A percentile compares a stretch with the other conserved stretches of the same genome.
phyloP scores from a whole-genome alignment of 1,140 invertebrate species.

The Dendrolimus punctatus region DNA sequence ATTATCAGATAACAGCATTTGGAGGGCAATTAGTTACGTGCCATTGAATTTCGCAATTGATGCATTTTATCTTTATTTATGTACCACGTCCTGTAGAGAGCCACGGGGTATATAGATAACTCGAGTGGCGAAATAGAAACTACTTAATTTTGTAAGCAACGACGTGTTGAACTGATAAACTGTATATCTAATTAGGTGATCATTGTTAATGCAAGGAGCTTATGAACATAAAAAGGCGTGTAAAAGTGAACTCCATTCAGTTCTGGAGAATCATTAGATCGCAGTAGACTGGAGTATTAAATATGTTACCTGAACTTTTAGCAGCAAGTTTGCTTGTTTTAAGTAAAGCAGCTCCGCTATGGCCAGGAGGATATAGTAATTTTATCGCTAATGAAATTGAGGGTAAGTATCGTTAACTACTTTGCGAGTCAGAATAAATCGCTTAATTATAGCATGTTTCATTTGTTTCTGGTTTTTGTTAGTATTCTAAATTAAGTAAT shows the following conservation, averaged over 20 bases:
- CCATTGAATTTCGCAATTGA: constrained; percentile 1
- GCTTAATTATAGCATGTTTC: no score
- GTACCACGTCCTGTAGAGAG: constrained; percentile 18
- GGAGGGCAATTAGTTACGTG: constrained; percentile 1
- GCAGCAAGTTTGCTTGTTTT: no score
- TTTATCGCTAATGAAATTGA: no score
- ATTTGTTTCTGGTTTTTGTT: no score
- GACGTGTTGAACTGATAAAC: constrained; percentile 20
- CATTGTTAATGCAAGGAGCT: constrained; percentile 17
- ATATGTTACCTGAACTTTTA: no score
- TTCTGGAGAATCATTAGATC: no score
- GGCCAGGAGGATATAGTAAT: no score
- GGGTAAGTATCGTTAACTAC: no score
- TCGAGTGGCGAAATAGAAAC: constrained; percentile 27
- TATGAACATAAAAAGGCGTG: constrained; percentile 19
- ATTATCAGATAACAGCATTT: background rate
- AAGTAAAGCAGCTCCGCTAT: no score
- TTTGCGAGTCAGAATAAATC: no score
- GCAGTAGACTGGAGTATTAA: no score
- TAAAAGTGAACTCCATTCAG: constrained; percentile 2
- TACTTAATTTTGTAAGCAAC: constrained; percentile 29
- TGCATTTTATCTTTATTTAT: constrained; percentile 11
- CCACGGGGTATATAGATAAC: constrained; percentile 27
- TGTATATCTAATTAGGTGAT: constrained; percentile 54
- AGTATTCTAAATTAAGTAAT: no score